phyloP scores from a whole-genome alignment of 2,797 vertebrate species.

The Urosaurus nigricauda region DNA sequence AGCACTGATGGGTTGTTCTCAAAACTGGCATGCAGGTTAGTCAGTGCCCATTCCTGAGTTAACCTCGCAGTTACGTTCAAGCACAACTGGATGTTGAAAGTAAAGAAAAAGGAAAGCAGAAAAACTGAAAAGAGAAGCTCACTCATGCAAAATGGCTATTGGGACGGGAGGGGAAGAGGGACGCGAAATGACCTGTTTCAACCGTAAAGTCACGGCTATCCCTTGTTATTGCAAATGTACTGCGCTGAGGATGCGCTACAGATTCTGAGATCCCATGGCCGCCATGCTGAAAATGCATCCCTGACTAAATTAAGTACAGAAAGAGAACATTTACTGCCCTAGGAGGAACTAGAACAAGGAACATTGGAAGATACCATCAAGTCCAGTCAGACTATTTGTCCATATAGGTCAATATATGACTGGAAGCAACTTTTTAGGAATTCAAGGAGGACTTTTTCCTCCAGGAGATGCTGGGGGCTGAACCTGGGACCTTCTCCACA shows the following conservation, averaged over 20 bases:
- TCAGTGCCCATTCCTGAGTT: conserved; percentile 72
- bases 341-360: background rate
- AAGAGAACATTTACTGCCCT: too few relatives aligned
- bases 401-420: background rate
- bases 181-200: conserved; percentile 36
- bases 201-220: background rate
- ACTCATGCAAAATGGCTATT: conserved; percentile 80
- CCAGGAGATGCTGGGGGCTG: background rate
- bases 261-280: background rate
- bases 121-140: conserved; percentile 46
- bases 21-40: conserved; percentile 92
- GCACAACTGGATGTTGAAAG: conserved; percentile 39
- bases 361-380: background rate
- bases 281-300: fast-evolving
- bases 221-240: background rate
- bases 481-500: background rate
- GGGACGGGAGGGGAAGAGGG: background rate
- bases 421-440: background rate
- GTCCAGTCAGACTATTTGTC: background rate
- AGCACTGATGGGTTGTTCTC: conserved; percentile 68
- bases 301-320: background rate
- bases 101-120: background rate
- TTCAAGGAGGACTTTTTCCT: background rate
- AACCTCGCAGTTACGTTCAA: conserved; percentile 72
- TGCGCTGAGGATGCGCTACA: conserved; percentile 28